Conservation (phyloP, 2,113 vertebrate species). For the Sialia sialis region DNA sequence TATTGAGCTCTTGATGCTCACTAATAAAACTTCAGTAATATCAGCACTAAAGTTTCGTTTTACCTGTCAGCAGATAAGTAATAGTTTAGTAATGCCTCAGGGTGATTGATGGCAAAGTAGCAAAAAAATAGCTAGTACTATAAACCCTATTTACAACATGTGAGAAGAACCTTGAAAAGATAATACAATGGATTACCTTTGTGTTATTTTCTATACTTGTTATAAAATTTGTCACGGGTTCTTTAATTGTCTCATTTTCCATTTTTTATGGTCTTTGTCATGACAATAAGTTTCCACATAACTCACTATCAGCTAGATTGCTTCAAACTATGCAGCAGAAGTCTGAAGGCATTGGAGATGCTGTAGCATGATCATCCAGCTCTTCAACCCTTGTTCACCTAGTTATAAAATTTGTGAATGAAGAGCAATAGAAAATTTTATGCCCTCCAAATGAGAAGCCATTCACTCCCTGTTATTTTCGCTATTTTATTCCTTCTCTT, state of each 20-base stretch:
- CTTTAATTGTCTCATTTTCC: slow-evolving; percentile 61
- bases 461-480: background rate
- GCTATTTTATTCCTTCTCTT: background rate
- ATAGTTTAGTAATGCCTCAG: slow-evolving; percentile 44
- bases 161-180: slow-evolving; percentile 49
- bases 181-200: slow-evolving; percentile 55
- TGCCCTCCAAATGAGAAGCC: background rate
- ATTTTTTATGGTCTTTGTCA: slow-evolving; percentile 59
- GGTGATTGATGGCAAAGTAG: slow-evolving; percentile 16
- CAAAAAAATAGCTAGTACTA: slow-evolving; percentile 46
- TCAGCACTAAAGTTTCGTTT: slow-evolving; percentile 42
- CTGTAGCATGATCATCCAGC: background rate
- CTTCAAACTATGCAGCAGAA: background rate
- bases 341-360: background rate
- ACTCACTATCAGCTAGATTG: background rate
- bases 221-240: slow-evolving; percentile 48
- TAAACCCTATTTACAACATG: slow-evolving; percentile 57
- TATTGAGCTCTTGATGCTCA: slow-evolving; percentile 33
- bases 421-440: background rate
- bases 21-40: slow-evolving; percentile 47
- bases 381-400: slow-evolving; percentile 23
- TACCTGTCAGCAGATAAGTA: slow-evolving; percentile 50
- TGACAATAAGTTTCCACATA: slow-evolving; percentile 61
- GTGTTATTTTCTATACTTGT: slow-evolving; percentile 62
- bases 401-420: slow-evolving; percentile 3